Evolutionary conservation across 2,113 vertebrate species (phyloP).

Genomic region (Ondatra zibethicus): DNA sequence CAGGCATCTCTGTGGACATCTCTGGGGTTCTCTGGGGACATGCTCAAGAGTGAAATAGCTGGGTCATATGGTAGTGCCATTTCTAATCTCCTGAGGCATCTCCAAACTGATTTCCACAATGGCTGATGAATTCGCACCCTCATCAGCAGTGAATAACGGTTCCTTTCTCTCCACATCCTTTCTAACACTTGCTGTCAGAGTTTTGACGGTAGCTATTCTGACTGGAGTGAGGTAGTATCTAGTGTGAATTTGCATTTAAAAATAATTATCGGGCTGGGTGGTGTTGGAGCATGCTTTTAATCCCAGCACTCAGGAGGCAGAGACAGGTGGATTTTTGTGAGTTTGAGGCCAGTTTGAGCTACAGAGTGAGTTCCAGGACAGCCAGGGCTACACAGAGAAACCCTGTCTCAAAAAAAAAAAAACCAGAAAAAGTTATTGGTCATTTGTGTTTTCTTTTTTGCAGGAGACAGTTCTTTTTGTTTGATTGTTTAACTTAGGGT

Average conservation of each 20-base stretch:
- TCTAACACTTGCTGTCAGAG: not conserved
- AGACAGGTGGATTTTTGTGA: not conserved
- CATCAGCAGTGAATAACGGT: not conserved
- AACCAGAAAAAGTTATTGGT: not conserved
- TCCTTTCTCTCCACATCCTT: not conserved
- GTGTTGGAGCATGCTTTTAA: not conserved
- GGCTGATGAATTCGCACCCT: not conserved
- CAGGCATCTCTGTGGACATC: not conserved
- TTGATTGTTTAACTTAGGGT: not conserved
- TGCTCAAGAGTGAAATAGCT: not conserved
- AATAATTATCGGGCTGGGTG: not conserved
- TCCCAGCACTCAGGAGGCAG: not conserved
- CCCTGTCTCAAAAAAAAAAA: too few relatives aligned
- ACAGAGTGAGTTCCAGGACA: not conserved
- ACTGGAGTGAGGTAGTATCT: not conserved
- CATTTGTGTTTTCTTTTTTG: not conserved
- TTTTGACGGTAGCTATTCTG: not conserved
- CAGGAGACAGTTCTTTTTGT: not conserved
- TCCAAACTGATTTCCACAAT: not conserved
- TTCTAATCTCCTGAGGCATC: not conserved
- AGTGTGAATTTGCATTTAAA: not conserved
- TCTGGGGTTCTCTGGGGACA: not conserved
- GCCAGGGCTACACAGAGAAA: not conserved
- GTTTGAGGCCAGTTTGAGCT: not conserved
- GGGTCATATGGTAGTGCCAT: not conserved